phyloP scores from a whole-genome alignment of 2,888 invertebrate species.

The Syrphus vitripennis region DNA sequence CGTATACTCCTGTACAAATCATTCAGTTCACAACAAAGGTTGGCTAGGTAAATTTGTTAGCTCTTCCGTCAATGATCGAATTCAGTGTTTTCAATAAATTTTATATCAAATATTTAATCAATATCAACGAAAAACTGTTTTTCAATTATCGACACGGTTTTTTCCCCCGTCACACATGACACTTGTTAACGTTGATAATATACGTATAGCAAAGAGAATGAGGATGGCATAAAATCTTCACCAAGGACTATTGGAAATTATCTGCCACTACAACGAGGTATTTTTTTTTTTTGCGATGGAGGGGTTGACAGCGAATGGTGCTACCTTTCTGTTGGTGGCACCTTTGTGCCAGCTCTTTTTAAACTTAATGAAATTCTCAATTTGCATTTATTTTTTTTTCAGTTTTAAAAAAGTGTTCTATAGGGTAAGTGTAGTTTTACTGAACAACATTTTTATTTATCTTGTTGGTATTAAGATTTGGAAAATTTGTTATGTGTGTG shows the following conservation, averaged over 20 bases:
- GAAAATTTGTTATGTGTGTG: no score
- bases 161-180: constrained; percentile 6
- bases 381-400: background rate
- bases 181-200: background rate
- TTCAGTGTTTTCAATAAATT: constrained; percentile 15
- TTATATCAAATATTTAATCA: constrained; percentile 29
- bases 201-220: background rate
- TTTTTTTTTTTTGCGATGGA: background rate
- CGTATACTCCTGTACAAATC: background rate
- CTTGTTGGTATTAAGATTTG: no score
- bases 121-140: constrained; percentile 11
- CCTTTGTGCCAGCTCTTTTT: background rate
- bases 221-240: constrained; percentile 4
- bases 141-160: constrained; percentile 22
- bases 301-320: background rate
- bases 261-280: background rate
- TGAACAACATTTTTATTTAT: background rate
- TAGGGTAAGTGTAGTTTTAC: background rate
- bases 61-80: constrained; percentile 18
- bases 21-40: constrained; percentile 7
- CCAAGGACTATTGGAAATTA: background rate
- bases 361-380: constrained; percentile 10
- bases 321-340: background rate
- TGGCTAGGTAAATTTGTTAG: constrained; percentile 8
- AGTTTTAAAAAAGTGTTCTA: background rate